phyloP scores from a whole-genome alignment of 2,797 vertebrate genomes.

The Hylomyscus alleni region DNA sequence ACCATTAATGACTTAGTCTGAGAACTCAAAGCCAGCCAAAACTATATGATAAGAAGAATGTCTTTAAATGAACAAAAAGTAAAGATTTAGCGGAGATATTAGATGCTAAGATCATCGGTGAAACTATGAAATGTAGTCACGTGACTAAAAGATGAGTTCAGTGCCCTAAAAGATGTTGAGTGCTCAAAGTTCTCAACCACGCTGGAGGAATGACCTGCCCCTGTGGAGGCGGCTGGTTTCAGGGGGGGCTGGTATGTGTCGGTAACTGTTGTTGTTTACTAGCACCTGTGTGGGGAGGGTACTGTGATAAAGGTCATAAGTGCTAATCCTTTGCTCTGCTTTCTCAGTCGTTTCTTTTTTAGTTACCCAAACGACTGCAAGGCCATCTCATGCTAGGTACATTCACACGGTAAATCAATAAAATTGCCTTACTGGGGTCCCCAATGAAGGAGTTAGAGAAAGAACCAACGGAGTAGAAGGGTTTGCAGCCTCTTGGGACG shows the following conservation, averaged over 20 bases:
- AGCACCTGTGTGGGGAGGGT: slow-evolving; percentile 90
- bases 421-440: slow-evolving; percentile 89
- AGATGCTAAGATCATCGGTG: slow-evolving; percentile 22
- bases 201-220: slow-evolving; percentile 72
- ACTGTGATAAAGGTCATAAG: slow-evolving; percentile 89
- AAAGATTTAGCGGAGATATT: slow-evolving; percentile 50
- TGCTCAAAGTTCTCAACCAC: slow-evolving; percentile 1
- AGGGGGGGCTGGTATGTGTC: slow-evolving; percentile 94
- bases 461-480: too few relatives aligned
- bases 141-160: background rate
- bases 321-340: slow-evolving; percentile 89
- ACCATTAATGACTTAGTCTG: background rate
- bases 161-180: background rate
- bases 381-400: slow-evolving; percentile 92
- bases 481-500: too few relatives aligned
- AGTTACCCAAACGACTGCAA: slow-evolving; percentile 93
- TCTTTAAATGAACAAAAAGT: background rate
- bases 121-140: slow-evolving; percentile 33
- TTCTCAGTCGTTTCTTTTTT: slow-evolving; percentile 92
- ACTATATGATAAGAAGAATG: background rate
- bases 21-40: background rate
- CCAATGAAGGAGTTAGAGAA: too few relatives aligned
- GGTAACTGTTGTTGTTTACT: slow-evolving; percentile 91
- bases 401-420: slow-evolving; percentile 95
- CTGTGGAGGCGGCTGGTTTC: slow-evolving; percentile 87